phyloP scores from a whole-genome alignment of 2,797 vertebrate genomes.

The Lacerta viridis region DNA sequence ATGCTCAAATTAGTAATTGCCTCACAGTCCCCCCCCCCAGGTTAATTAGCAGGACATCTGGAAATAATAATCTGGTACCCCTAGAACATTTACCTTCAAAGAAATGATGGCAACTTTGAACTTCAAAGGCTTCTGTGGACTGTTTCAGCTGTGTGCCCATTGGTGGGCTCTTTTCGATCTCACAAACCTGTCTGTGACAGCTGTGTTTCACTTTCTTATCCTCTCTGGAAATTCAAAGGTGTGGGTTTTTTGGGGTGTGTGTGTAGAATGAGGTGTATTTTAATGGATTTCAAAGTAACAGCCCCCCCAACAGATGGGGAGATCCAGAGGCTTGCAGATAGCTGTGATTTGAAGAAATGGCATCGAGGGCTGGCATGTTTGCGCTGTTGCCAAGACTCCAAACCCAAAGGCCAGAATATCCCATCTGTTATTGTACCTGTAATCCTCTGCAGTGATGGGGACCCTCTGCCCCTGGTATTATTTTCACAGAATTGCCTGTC shows the following conservation, averaged over 20 bases:
- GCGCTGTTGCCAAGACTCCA: neutral
- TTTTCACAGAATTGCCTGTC: neutral
- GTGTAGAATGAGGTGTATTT: neutral
- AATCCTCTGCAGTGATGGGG: neutral
- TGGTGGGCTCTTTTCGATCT: neutral
- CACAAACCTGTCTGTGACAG: neutral
- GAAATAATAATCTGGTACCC: neutral
- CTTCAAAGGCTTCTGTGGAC: neutral
- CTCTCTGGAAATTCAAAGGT: neutral
- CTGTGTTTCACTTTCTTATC: neutral
- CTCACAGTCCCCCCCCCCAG: neutral
- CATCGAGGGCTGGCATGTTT: neutral
- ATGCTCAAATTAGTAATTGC: constrained; percentile 1
- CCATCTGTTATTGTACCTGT: neutral
- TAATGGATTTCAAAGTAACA: neutral
- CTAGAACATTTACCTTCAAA: neutral
- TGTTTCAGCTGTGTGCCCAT: neutral
- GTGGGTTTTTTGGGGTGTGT: no score
- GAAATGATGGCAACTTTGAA: neutral
- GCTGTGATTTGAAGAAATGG: neutral
- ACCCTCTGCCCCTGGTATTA: neutral
- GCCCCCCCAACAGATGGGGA: neutral
- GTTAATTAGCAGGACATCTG: constrained; percentile 21
- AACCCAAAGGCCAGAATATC: no score
- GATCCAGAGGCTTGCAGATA: neutral